Evolutionary conservation across 2,113 vertebrate genomes (phyloP).

Genomic region (Grammomys surdaster): DNA sequence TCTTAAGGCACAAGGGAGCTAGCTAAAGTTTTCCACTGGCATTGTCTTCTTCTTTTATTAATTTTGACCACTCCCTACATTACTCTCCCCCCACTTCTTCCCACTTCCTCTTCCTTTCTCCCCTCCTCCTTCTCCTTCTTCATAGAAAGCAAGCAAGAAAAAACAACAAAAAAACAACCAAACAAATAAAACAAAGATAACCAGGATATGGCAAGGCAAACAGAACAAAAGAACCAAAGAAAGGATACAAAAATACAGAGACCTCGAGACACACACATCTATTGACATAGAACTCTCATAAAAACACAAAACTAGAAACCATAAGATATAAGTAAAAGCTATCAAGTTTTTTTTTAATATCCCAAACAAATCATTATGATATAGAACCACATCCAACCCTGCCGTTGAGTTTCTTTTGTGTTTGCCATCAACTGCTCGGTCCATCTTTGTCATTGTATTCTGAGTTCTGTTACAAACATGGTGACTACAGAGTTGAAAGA

Average conservation of each 20-base stretch:
- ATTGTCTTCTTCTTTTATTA: background rate
- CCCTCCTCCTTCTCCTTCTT: no score
- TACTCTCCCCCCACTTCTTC: no score
- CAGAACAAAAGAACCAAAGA: background rate
- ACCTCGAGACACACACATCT: background rate
- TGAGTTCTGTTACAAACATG: background rate
- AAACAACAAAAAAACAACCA: background rate
- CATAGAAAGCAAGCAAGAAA: background rate
- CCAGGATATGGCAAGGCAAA: background rate
- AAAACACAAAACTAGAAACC: background rate
- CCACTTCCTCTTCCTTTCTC: background rate
- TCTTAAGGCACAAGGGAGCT: accelerated
- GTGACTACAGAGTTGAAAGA: background rate
- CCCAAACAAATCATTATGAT: background rate
- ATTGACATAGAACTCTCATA: background rate
- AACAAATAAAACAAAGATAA: background rate
- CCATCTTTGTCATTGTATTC: background rate
- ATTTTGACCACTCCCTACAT: background rate
- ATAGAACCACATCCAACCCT: background rate
- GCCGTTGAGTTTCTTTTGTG: background rate
- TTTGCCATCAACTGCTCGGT: background rate
- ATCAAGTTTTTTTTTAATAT: background rate
- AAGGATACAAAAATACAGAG: background rate
- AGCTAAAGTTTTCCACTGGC: background rate
- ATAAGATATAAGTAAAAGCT: background rate